Conservation (phyloP, 2,113 vertebrate species). For the Upupa epops region DNA sequence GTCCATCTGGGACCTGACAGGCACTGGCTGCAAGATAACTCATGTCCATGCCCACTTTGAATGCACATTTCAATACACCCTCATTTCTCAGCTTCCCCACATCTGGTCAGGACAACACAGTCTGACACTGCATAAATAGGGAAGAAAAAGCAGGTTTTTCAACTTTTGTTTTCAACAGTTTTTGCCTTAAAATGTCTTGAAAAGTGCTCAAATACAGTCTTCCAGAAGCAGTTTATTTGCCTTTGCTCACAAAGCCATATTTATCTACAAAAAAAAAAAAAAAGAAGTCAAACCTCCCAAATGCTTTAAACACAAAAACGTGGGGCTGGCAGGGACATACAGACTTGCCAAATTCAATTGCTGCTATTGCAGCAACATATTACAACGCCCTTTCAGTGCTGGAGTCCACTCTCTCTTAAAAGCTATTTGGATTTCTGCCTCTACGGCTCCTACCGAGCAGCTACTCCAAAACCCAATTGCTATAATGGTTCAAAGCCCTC, state of each 20-base stretch:
- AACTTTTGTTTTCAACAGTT: constrained; percentile 11
- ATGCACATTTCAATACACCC: not conserved
- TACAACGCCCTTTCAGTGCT: not conserved
- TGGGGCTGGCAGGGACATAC: constrained; percentile 1
- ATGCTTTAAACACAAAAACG: constrained; percentile 19
- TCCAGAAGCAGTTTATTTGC: constrained; percentile 23
- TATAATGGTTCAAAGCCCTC: constrained; percentile 7
- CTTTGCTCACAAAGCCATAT: constrained; percentile 27
- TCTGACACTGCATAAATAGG: not conserved
- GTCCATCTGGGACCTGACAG: fast-evolving
- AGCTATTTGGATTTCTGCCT: constrained; percentile 35
- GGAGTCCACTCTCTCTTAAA: not conserved
- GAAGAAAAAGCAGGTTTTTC: not conserved
- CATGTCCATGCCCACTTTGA: not conserved
- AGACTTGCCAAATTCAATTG: constrained; percentile 29
- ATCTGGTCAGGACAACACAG: not conserved
- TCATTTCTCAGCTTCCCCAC: not conserved
- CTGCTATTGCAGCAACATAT: constrained; percentile 26
- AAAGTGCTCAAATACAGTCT: constrained; percentile 22
- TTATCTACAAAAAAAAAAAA: constrained; percentile 13
- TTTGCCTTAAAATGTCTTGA: constrained; percentile 1
- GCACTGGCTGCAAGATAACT: not conserved
- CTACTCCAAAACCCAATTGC: constrained; percentile 10
- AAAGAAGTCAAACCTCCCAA: not conserved
- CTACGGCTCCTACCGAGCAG: not conserved